Evolutionary conservation across 23 tunicate species (phyloP), one percentile per base, ranked within the genome.

Genomic region (Phallusia fumigata): DNA sequence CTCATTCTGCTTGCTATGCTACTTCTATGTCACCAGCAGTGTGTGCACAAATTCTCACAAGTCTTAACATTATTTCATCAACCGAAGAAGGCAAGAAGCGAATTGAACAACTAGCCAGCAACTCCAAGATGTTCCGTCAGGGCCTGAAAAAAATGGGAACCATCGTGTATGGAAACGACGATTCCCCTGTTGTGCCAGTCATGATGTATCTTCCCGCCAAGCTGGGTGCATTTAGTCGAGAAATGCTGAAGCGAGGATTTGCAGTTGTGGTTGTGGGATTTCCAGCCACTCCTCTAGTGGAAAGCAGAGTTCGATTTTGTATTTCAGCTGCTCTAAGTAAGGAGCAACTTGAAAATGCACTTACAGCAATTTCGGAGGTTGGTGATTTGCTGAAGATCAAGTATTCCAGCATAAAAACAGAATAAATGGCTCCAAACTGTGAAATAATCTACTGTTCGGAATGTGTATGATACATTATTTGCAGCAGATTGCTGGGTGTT

Each of bases 251-350:
- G 18, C 82, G 88, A 18, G 98, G 98, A 30, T 89, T 94, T 84
- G 98, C 95, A 33, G 90, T 94, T 35, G 98, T 94, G 28, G 98
- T 86, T 44, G 98, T 86, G 0, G 98, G 98, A 15, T 94, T 94
- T 86, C 98, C 98, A 76, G 98, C 95, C 19, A 90, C 95, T 22
- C 98, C 98, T 50, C 24, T 94, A 21, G 90, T 79, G 18, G 90
- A 91, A 45, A 75, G 91, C 30, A 50, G 98, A 80, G 98, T 84
- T 53, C 77, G 98, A 16, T 94, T 86, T 72, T 94, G 98, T 76
- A 80, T 94, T 40, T 94, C 98, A 6, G 98, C 98, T 73, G 90
- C 86, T 32, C 79, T 87, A 40, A 86, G 86, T 22, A 84, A 90
- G 21, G n/a, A 89, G 79, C 98, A 94, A 80, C 73, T 94, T 6